phyloP scores from a whole-genome alignment of 2,113 vertebrate genomes.

The Xenopus tropicalis region DNA sequence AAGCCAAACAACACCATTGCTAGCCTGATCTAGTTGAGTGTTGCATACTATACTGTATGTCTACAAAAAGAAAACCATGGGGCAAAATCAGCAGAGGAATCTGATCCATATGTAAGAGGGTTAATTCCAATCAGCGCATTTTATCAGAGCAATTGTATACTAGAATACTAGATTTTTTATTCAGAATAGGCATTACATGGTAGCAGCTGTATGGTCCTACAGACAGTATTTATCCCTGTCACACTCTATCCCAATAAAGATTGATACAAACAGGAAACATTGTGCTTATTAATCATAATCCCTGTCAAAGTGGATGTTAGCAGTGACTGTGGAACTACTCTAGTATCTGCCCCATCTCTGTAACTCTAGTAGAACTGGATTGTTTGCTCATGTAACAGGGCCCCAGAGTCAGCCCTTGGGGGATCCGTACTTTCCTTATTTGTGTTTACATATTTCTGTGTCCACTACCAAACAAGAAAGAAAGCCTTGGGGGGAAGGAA shows the following conservation, averaged over 20 bases:
- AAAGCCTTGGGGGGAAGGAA: conserved; percentile 4
- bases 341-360: conserved; percentile 29
- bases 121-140: too few relatives aligned
- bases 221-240: conserved; percentile 34
- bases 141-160: too few relatives aligned
- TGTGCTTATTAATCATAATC: conserved; percentile 55
- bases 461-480: conserved; percentile 12
- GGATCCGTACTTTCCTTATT: conserved; percentile 20
- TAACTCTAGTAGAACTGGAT: conserved; percentile 48
- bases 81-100: too few relatives aligned
- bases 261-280: conserved; percentile 44
- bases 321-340: not conserved
- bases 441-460: conserved; percentile 42
- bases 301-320: conserved; percentile 31
- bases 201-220: not conserved
- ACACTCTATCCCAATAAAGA: conserved; percentile 50
- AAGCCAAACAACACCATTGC: too few relatives aligned
- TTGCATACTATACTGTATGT: too few relatives aligned
- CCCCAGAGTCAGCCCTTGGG: conserved; percentile 32
- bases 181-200: not conserved
- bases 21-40: too few relatives aligned
- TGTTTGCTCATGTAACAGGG: conserved; percentile 48
- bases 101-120: too few relatives aligned
- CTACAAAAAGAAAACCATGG: too few relatives aligned
- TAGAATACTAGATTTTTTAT: too few relatives aligned